Conservation (phyloP, 2,888 invertebrate species). For the Anarsia innoxiella region DNA sequence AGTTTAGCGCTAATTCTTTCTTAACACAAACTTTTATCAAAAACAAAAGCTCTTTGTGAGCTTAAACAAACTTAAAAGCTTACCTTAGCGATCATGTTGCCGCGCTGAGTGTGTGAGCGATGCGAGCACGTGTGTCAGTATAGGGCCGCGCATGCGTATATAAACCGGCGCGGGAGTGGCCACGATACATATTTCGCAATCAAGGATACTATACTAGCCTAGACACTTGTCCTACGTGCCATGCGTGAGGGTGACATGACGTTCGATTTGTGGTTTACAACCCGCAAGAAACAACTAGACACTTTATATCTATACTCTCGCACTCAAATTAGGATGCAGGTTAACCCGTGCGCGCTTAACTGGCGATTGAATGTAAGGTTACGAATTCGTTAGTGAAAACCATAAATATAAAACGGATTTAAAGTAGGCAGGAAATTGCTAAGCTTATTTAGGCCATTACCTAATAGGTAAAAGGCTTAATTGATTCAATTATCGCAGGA, state of each 20-base stretch:
- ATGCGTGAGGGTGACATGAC: conserved; percentile 19
- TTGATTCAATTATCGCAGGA: too few species aligned
- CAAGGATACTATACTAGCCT: conserved; percentile 30
- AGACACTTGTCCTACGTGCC: conserved; percentile 20
- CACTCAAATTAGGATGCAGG: neutral
- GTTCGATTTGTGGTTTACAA: conserved; percentile 13
- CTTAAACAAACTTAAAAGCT: conserved; percentile 2
- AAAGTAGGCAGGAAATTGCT: neutral
- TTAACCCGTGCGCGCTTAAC: neutral
- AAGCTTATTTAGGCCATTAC: too few species aligned
- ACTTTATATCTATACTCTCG: neutral
- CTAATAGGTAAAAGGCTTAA: too few species aligned
- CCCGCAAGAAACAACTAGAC: too few species aligned
- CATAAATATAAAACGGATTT: neutral
- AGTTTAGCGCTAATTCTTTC: neutral
- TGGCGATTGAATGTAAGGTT: neutral
- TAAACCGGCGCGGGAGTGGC: conserved; percentile 34
- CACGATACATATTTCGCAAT: conserved; percentile 62
- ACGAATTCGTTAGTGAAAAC: neutral
- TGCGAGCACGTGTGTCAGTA: conserved; percentile 45
- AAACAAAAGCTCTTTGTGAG: neutral
- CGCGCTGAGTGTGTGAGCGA: conserved; percentile 40
- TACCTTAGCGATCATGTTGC: conserved; percentile 67
- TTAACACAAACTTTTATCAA: neutral
- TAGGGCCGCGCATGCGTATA: conserved; percentile 25